phyloP scores from a whole-genome alignment of 2,113 vertebrate species.

The Gracilinanus agilis region DNA sequence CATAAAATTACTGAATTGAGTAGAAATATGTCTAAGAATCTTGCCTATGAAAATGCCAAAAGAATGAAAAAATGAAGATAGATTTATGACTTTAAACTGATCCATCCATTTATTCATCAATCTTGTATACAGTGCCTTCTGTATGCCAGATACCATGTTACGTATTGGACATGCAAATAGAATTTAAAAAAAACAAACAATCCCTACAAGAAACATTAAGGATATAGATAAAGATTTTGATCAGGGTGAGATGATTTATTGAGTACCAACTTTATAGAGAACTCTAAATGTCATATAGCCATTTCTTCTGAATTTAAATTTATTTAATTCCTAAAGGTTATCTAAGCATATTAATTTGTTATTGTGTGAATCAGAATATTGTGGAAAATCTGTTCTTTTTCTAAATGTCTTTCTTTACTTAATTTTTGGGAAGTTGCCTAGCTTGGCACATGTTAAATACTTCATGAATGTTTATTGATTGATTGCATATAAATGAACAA shows the following conservation, averaged over 20 bases:
- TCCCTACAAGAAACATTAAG: neutral
- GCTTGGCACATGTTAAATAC: neutral
- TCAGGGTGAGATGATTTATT: neutral
- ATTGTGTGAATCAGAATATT: neutral
- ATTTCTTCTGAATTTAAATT: neutral
- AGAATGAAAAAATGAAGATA: neutral
- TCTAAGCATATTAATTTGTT: neutral
- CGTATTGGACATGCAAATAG: neutral
- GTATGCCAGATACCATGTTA: neutral
- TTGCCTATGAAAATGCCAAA: neutral
- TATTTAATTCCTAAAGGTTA: neutral
- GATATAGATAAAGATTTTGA: neutral
- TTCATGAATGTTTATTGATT: neutral
- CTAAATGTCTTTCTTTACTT: constrained; percentile 26
- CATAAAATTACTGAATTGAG: no score
- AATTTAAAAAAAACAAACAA: neutral
- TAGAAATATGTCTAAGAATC: neutral
- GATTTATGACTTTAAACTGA: neutral
- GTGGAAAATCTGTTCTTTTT: neutral
- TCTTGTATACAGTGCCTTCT: neutral
- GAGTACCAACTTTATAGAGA: neutral
- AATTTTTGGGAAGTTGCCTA: neutral
- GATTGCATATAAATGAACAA: neutral
- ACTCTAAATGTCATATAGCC: neutral
- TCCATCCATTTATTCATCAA: neutral